Evolutionary conservation across 2,888 invertebrate genomes (phyloP), one percentile per base, ranked within the genome.

Genomic region (Nomada ferruginata): DNA sequence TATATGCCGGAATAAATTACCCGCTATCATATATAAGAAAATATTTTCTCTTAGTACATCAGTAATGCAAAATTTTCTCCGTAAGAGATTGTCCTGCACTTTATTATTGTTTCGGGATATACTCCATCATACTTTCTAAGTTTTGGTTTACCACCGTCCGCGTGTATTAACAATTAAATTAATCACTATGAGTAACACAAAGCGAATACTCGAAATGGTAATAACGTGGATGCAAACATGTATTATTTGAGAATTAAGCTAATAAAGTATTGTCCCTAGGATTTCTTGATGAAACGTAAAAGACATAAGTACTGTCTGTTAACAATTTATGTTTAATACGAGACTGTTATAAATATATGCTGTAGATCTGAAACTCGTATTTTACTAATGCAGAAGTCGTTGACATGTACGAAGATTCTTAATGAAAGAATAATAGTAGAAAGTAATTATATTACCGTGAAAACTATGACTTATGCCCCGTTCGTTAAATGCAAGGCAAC

Each of bases 21-120:
- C 20, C 50, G 26, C 69, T 82, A 79, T 59, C 63, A 75, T 68
- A 53, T 73, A 71, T 87, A 87, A 65, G 82, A 87, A 87, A 87
- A 87, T 86, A 87, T 83, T 13, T 42, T 81, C 66, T 80, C 82
- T 84, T 60, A 36, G 60, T 83, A 83, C 47, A 83, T 86, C 87
- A 80, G 76, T 78, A 87, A 87, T 82, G 79, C 68, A 81, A 86
- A 77, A 76, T 82, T 80, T 69, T 53, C 76, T 68, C 76, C 74
- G 60, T 52, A 55, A 66, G 73, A 79, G 89, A 88, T 88, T 88
- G 89, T 88, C 89, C 82, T 83, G 85, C 85, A 74, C 70, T 84
- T 84, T 81, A 84, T 84, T 82, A 86, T 78, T 76, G 79, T 65
- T 82, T 61, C 72, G 50, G 64, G 59, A 77, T 82, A 82, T 82